Conservation (phyloP, 2,113 vertebrate species). For the Triplophysa tibetana region DNA sequence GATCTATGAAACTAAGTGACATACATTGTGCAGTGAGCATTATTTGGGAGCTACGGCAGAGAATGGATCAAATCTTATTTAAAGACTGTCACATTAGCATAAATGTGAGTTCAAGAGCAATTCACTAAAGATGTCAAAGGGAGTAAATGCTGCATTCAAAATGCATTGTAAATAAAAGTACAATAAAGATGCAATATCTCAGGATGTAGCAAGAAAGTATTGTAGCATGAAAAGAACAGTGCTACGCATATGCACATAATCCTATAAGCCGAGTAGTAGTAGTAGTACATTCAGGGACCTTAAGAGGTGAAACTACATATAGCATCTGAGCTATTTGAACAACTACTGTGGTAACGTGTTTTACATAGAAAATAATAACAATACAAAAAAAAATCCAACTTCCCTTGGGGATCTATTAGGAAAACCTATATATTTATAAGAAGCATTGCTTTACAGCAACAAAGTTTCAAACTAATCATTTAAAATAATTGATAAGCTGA, state of each 20-base stretch:
- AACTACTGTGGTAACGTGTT: neutral
- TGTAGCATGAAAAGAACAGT: no score
- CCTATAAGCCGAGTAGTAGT: neutral
- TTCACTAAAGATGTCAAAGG: no score
- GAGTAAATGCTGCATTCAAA: no score
- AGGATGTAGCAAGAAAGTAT: no score
- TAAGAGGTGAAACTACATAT: neutral
- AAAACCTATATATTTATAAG: neutral
- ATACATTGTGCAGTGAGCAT: neutral
- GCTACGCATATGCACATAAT: no score
- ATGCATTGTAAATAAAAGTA: no score
- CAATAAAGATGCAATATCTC: no score
- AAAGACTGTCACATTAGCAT: neutral
- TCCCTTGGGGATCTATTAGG: neutral
- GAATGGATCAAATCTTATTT: neutral
- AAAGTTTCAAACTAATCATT: neutral
- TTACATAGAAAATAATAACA: neutral
- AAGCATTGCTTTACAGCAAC: neutral
- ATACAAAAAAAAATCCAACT: neutral
- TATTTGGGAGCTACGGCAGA: neutral
- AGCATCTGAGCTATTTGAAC: neutral
- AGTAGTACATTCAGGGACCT: neutral
- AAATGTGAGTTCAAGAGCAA: neutral
- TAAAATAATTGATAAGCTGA: neutral
- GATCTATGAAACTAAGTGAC: conserved; percentile 30